Base-by-base conservation (phyloP, 2,797 vertebrate species). In the Columba guinea region DNA sequence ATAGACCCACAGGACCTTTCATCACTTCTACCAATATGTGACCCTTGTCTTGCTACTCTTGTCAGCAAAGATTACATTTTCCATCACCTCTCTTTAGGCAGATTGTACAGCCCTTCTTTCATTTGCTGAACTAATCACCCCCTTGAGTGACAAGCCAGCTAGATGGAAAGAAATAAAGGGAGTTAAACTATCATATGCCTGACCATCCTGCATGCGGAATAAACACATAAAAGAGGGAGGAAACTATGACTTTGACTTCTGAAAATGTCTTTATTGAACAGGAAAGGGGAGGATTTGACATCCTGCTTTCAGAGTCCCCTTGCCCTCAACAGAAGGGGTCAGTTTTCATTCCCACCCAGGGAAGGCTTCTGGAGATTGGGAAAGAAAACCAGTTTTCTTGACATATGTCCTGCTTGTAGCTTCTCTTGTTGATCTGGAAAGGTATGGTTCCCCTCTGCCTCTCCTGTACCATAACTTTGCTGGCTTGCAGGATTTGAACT, bases 1-100 rank as follows among this genome's bases (percentile, higher is more conserved):
- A 91, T 74, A 83, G 89, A 90, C 13, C 68, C 19, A 30, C 23
- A 65, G 79, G 84, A 90, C 69, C 76, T 95, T 92, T 95, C 88
- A 88, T 83, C 93, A 70, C 86, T 35, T 49, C 49, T 81, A 46
- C 70, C 85, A 77, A 28, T 87, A 69, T 10, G 15, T 87, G 91
- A 93, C 70, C 77, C 44, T 32, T 48, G 58, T 59, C 70, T 75
- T 81, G 51, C 67, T 64, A 32, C 78, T 71, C 14, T n/a, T 89
- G 87, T 88, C 71, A 85, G 39, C 84, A 41, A 70, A 92, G 35
- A 53, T 27, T 60, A 65, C 24, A 37, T 91, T 95, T 95, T 93
- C 87, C 82, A 86, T 92, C 67, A 60, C 39, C 64, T 94, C 35
- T 69, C 28, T 62, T n/a, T 79, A 58, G 23, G 44, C 24, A 80